Conservation (phyloP, 2,797 vertebrate genomes). For the Falco concolor region DNA sequence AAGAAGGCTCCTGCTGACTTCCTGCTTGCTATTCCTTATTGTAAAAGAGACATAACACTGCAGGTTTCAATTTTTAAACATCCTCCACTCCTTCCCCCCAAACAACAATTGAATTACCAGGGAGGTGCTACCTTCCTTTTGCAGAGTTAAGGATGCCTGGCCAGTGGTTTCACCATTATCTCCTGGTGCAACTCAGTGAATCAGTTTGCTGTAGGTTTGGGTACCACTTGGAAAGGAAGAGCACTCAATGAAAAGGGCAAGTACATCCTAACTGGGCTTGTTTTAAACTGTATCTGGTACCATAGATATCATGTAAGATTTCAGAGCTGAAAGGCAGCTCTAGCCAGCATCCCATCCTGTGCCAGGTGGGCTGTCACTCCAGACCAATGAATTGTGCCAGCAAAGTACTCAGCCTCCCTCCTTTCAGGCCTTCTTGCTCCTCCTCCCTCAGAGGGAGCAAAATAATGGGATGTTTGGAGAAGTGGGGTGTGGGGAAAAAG, state of each 20-base stretch:
- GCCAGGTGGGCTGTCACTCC: not conserved
- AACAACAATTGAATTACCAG: not conserved
- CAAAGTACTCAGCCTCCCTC: not conserved
- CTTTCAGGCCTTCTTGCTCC: not conserved
- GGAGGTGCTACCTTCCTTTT: not conserved
- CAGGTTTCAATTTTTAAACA: not conserved
- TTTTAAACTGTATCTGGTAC: not conserved
- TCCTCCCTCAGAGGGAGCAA: not conserved
- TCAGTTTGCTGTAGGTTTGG: not conserved
- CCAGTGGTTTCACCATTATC: not conserved
- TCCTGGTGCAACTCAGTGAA: not conserved
- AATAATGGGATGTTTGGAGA: not conserved
- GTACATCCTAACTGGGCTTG: not conserved
- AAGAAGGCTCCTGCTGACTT: not conserved
- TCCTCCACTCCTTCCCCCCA: not conserved
- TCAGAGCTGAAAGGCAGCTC: not conserved
- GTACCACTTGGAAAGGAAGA: not conserved
- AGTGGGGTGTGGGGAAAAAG: not conserved
- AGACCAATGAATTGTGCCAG: not conserved
- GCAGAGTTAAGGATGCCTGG: not conserved
- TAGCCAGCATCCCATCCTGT: not conserved
- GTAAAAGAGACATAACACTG: not conserved
- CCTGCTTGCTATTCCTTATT: not conserved
- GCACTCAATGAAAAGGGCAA: not conserved
- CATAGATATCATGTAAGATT: not conserved